A percentile compares a stretch with the other conserved stretches of the same genome.
These are phyloP conservation scores for Takifugu rubripes DNA, from an alignment of 2,797 vertebrate genomes.

Conservation along the genomic window DNA sequence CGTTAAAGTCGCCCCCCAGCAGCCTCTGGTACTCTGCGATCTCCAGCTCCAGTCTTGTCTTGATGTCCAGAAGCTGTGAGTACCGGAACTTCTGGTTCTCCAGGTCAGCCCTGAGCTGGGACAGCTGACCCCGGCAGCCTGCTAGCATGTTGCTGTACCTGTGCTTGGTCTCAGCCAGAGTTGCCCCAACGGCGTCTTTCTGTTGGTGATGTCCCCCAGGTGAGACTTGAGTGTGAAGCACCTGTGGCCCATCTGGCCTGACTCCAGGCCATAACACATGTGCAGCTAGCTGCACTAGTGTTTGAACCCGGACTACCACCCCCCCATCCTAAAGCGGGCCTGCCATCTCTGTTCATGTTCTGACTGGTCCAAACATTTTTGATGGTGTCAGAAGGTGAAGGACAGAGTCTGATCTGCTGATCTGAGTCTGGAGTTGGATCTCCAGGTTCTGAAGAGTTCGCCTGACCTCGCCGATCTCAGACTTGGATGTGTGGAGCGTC, in stretches of 20 bases:
- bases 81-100: constrained; percentile 76
- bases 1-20: constrained; percentile 69
- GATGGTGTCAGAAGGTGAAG: too few species aligned
- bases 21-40: constrained; percentile 81
- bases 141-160: constrained; percentile 65
- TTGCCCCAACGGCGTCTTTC: constrained; percentile 70
- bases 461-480: constrained; percentile 54
- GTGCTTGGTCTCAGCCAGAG: constrained; percentile 67
- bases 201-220: constrained; percentile 2
- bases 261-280: too few species aligned
- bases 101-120: constrained; percentile 9
- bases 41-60: constrained; percentile 80
- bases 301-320: too few species aligned
- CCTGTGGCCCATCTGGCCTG: too few species aligned
- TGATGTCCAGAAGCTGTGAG: constrained; percentile 74
- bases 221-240: neutral
- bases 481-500: constrained; percentile 42
- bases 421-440: constrained; percentile 83
- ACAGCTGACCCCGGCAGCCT: constrained; percentile 66
- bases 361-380: too few species aligned
- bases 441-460: constrained; percentile 77
- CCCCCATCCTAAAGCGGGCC: too few species aligned
- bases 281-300: too few species aligned
- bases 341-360: too few species aligned
- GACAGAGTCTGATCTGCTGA: constrained; percentile 71